Evolutionary conservation across 2,797 vertebrate genomes (phyloP), one percentile per base, ranked within the genome.

Genomic region (Emys orbicularis): DNA sequence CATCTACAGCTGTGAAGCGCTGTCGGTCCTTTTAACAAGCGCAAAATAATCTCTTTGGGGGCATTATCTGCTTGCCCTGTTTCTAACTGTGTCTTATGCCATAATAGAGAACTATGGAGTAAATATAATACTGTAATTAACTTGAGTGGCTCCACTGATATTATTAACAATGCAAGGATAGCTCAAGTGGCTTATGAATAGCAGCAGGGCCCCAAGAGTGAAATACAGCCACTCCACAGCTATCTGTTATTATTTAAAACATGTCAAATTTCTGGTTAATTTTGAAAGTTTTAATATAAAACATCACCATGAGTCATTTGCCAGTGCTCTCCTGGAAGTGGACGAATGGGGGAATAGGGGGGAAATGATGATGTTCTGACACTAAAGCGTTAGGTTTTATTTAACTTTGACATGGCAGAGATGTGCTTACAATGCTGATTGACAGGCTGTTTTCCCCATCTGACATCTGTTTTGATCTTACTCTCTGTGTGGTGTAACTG

Each of bases 81-180:
- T 92, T 93, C 90, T 96, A 93, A 87, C 72, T 87, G 74, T 0
- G 21, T 90, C 87, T 96, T 95, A 72, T 92, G 89, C 56, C 84
- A 87, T 89, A 84, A 93, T 89, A 79, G 84, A 79, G 65, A 93
- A 76, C 86, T 68, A 83, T 53, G 79, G 56, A 86, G 72, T 89
- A 97, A 95, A 93, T 96, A 86, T 81, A 96, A 89, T 72, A 74
- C 59, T 93, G 89, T 93, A 92, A 96, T 97, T 96, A 97, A 92
- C 77, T 97, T 52, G 57, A 97, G 95, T 95, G 85, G 93, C 76
- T 96, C 81, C 92, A 90, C 79, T 95, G 94, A 95, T 96, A 83
- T 90, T 94, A 92, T 92, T 96, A 96, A 92, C 93, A 80, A 81
- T 19, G 5, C 92, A 34, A 1, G 0, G 86, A 86, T 90, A 96